Evolutionary conservation across 2,797 vertebrate species (phyloP), one percentile per base, ranked within the genome.

Genomic region (Bucorvus abyssinicus): DNA sequence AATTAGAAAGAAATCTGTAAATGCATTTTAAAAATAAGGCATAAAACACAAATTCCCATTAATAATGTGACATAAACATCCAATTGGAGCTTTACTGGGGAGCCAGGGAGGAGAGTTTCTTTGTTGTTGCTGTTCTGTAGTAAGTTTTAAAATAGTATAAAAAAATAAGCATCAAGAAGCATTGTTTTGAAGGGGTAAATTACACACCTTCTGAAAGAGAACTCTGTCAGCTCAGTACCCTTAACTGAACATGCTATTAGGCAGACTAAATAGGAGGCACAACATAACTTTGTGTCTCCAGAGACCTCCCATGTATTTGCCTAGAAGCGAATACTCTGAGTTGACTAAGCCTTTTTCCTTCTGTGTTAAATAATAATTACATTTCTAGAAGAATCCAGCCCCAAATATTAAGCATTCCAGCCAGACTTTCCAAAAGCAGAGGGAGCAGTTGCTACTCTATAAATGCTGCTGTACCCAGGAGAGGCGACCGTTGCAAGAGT

Each of bases 1-100:
- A 90, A 96, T 93, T 91, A 89, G 92, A 96, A 94, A 91, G 71
- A 91, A 95, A 95, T 96, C 50, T 86, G 76, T 69, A 93, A 91
- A 75, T 85, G 80, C 32, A 82, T 95, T 91, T 96, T 87, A 7
- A 80, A 97, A 96, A 96, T 87, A 89, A 13, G 38, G 73, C 89
- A 93, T 95, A 86, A 92, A 96, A 92, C 60, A 87, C 47, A 96
- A 95, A 87, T 61, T 12, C 18, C 84, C 45, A 26, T 76, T 95
- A 87, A 93, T 86, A 56, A 76, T 80, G 64, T 14, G 61, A 78
- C 86, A 87, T 55, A 89, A 96, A 92, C 89, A 93, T 61, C 34
- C 68, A 34, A 55, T 63, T 1, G 2, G 64, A 76, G 85, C 84
- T 89, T 90, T 84, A 73, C 80, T 75, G 81, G 65, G 84, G 53